Evolutionary conservation across 2,797 vertebrate species (phyloP).

Genomic region (Coregonus sp.): DNA sequence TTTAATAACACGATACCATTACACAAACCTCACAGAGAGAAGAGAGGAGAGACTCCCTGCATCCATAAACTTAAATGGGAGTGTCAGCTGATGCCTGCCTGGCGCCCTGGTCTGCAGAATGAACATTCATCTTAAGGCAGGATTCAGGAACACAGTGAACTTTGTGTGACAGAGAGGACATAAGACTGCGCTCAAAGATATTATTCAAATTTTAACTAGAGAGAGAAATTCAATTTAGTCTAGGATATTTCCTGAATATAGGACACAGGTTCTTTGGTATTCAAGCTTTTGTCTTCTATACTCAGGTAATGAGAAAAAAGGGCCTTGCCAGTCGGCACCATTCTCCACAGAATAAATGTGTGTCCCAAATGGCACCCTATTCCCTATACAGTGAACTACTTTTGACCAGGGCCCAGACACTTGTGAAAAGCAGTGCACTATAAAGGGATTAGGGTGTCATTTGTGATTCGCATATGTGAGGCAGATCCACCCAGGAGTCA

Average conservation of each 20-base stretch:
- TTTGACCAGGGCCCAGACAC: neutral
- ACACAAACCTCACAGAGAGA: no score
- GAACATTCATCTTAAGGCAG: neutral
- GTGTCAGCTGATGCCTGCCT: neutral
- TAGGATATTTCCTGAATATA: neutral
- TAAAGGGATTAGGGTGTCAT: neutral
- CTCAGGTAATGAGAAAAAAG: neutral
- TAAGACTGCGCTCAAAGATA: no score
- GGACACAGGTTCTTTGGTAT: neutral
- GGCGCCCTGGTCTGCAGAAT: neutral
- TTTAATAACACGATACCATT: no score
- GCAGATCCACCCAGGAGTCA: neutral
- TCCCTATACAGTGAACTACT: neutral
- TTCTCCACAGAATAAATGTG: neutral
- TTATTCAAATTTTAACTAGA: neutral
- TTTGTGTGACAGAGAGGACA: no score
- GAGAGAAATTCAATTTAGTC: neutral
- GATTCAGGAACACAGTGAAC: no score
- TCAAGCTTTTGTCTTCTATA: neutral
- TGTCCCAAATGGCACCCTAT: neutral
- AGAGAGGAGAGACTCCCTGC: neutral
- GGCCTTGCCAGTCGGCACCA: neutral
- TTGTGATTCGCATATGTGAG: neutral
- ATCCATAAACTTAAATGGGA: neutral
- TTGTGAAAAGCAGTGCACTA: neutral